phyloP scores from a whole-genome alignment of 2,797 vertebrate genomes.

The Monodelphis domestica region DNA sequence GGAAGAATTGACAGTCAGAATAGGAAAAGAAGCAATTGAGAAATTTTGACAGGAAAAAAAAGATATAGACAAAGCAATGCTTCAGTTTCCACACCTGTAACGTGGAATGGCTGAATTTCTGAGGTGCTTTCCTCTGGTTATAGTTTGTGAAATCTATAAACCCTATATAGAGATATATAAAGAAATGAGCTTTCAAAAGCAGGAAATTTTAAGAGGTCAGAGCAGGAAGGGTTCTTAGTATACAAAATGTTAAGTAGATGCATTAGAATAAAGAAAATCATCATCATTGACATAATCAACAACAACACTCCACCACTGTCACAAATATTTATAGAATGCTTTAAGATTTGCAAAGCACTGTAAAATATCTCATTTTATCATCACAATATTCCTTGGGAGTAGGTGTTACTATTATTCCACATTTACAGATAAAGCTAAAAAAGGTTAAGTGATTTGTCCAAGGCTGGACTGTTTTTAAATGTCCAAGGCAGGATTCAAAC shows the following conservation, averaged over 20 bases:
- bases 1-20: background rate
- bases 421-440: background rate
- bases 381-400: background rate
- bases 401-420: background rate
- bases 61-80: background rate
- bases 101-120: background rate
- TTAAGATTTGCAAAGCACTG: background rate
- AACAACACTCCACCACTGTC: background rate
- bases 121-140: background rate
- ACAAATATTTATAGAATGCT: background rate
- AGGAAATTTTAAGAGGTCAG: fast-evolving
- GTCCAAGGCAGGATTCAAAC: background rate
- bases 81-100: background rate
- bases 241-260: background rate
- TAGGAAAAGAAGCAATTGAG: background rate
- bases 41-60: background rate
- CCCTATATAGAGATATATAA: background rate
- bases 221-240: too few species aligned
- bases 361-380: conserved; percentile 24
- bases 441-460: background rate
- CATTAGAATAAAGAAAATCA: background rate
- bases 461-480: too few species aligned
- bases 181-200: background rate
- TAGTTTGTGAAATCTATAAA: background rate
- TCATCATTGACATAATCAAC: background rate